These are phyloP conservation scores for Machimus atricapillus DNA, from an alignment of 2,888 invertebrate genomes.

Conservation along the genomic window DNA sequence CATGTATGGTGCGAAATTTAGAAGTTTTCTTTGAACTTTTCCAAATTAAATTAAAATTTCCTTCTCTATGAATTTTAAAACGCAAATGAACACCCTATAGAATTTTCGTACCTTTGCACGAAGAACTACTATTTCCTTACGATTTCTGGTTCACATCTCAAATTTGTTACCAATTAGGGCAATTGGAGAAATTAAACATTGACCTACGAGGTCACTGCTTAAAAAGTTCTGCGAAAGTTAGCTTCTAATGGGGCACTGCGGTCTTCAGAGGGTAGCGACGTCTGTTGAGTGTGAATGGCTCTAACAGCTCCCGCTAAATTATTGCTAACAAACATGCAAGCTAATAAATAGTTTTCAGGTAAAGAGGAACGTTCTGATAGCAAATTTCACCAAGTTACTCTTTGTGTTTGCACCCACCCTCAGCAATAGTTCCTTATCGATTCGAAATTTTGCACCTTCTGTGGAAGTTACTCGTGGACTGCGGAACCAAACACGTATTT, in stretches of 20 bases:
- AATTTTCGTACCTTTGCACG: background rate
- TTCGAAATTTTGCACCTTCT: background rate
- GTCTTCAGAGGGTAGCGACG: background rate
- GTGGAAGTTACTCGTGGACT: background rate
- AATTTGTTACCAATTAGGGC: background rate
- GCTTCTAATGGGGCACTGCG: background rate
- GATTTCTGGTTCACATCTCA: background rate
- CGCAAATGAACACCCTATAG: background rate
- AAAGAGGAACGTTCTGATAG: constrained; percentile 6
- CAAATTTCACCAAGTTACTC: constrained; percentile 20
- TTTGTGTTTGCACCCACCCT: background rate
- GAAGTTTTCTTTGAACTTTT: background rate
- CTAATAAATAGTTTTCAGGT: constrained; percentile 41
- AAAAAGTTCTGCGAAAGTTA: background rate
- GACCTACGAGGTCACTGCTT: background rate
- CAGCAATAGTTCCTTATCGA: background rate
- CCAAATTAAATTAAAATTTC: background rate
- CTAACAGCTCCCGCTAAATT: constrained; percentile 33
- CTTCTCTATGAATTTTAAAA: background rate
- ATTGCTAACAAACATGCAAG: constrained; percentile 41
- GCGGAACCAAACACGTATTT: background rate
- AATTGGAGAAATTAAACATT: background rate
- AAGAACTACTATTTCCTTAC: background rate
- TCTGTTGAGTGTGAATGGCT: background rate
- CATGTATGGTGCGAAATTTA: background rate